These are phyloP conservation scores for Theretra japonica DNA, from an alignment of 2,888 invertebrate species.

Conservation along the genomic window DNA sequence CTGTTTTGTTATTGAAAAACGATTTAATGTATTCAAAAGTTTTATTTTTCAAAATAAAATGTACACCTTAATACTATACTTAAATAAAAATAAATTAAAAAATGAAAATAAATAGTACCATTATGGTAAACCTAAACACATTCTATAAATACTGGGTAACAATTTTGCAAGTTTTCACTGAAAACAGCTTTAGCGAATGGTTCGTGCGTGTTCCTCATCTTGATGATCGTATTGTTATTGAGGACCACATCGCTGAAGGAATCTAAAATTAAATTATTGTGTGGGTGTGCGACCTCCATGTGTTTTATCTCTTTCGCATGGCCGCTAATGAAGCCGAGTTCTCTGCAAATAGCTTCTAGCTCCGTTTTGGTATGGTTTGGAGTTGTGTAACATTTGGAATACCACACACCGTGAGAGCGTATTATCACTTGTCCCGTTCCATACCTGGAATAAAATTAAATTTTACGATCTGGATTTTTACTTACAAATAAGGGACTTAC, in stretches of 20 bases:
- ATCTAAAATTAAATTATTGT: constrained; percentile 65
- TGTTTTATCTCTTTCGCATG: constrained; percentile 74
- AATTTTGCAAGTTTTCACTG: constrained; percentile 57
- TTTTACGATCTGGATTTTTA: no score
- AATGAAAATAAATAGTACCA: constrained; percentile 31
- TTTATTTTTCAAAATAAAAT: background rate
- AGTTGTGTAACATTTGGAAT: constrained; percentile 87
- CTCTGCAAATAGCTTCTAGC: constrained; percentile 85
- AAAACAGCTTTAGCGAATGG: constrained; percentile 68
- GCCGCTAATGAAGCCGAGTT: constrained; percentile 85
- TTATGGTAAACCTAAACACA: constrained; percentile 58
- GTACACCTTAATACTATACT: constrained; percentile 3
- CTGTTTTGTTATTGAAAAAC: background rate
- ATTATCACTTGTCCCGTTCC: constrained; percentile 88
- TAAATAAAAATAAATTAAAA: constrained; percentile 37
- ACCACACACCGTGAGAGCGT: constrained; percentile 88
- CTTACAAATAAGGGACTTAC: no score
- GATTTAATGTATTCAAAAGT: background rate
- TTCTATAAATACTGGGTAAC: constrained; percentile 79
- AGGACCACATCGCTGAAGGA: constrained; percentile 68
- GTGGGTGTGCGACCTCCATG: constrained; percentile 51
- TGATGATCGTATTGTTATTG: constrained; percentile 70
- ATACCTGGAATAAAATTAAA: constrained; percentile 58
- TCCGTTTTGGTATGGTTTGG: constrained; percentile 79
- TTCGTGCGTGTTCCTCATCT: constrained; percentile 66